Evolutionary conservation across 1,140 invertebrate genomes (phyloP).

Genomic region (Drosophila tsacasi): DNA sequence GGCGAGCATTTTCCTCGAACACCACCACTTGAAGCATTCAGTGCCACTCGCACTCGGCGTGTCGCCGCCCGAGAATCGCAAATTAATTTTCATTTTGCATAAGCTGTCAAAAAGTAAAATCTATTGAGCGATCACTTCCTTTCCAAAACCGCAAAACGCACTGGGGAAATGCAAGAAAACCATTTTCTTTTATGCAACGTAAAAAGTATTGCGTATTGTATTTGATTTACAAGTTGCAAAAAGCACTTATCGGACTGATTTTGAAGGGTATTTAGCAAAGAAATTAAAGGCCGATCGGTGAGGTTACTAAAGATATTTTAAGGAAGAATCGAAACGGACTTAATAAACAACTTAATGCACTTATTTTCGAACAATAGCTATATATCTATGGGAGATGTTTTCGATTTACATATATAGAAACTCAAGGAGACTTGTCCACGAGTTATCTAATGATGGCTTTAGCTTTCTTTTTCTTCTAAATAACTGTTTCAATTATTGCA

Average conservation of each 20-base stretch:
- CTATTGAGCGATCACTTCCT: slow-evolving; percentile 54
- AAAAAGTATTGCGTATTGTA: neutral
- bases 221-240: neutral
- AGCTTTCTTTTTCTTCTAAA: neutral
- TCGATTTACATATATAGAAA: no score
- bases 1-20: slow-evolving; percentile 52
- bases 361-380: neutral
- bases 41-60: slow-evolving; percentile 16
- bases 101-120: slow-evolving; percentile 59
- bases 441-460: no score
- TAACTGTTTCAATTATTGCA: neutral
- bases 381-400: no score
- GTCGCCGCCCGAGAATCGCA: slow-evolving; percentile 36
- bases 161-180: slow-evolving; percentile 23
- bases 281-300: neutral
- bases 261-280: neutral
- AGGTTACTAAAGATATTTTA: neutral
- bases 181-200: slow-evolving; percentile 33
- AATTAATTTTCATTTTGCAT: slow-evolving; percentile 59
- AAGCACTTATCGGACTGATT: neutral
- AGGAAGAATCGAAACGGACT: no score
- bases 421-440: no score
- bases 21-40: slow-evolving; percentile 29
- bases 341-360: no score
- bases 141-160: slow-evolving; percentile 4